A percentile compares a stretch with the other conserved stretches of the same genome.
Evolutionary conservation across 2,888 invertebrate species (phyloP).

Genomic region (Antheraea assamensis): DNA sequence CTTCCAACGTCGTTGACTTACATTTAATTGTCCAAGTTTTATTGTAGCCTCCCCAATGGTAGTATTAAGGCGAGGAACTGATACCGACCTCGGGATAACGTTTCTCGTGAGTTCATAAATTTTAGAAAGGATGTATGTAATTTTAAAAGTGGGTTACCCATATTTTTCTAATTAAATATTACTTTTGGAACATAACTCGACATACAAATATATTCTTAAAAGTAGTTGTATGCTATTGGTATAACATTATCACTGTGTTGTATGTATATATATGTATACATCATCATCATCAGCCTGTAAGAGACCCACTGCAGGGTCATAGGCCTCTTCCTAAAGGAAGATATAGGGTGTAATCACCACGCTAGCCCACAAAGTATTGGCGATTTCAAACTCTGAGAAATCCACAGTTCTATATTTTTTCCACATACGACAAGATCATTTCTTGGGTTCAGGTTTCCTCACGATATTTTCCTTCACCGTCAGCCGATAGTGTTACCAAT

Average conservation of each 20-base stretch:
- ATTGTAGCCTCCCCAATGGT: slow-evolving; percentile 71
- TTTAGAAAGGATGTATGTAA: slow-evolving; percentile 18
- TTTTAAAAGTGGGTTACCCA: background rate
- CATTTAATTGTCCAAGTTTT: slow-evolving; percentile 80
- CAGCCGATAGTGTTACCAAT: too few relatives aligned
- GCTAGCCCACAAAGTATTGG: too few relatives aligned
- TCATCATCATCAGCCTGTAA: too few relatives aligned
- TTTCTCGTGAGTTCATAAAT: slow-evolving; percentile 44
- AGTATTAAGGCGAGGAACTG: slow-evolving; percentile 63
- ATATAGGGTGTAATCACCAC: too few relatives aligned
- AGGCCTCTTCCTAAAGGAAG: too few relatives aligned
- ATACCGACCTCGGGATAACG: slow-evolving; percentile 56
- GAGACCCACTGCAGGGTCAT: too few relatives aligned
- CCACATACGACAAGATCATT: too few relatives aligned
- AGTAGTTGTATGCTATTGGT: background rate
- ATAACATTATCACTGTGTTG: background rate
- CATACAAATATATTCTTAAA: background rate
- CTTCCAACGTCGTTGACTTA: slow-evolving; percentile 69
- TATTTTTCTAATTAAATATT: background rate
- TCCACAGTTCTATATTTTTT: too few relatives aligned
- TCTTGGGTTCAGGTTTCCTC: too few relatives aligned
- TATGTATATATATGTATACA: too few relatives aligned
- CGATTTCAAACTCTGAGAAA: too few relatives aligned
- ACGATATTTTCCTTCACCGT: too few relatives aligned
- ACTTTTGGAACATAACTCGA: background rate